Percentiles rank a stretch among this genome's conserved stretches.
Conservation (phyloP, 2,113 vertebrate species). For the Cnemophilus loriae region DNA sequence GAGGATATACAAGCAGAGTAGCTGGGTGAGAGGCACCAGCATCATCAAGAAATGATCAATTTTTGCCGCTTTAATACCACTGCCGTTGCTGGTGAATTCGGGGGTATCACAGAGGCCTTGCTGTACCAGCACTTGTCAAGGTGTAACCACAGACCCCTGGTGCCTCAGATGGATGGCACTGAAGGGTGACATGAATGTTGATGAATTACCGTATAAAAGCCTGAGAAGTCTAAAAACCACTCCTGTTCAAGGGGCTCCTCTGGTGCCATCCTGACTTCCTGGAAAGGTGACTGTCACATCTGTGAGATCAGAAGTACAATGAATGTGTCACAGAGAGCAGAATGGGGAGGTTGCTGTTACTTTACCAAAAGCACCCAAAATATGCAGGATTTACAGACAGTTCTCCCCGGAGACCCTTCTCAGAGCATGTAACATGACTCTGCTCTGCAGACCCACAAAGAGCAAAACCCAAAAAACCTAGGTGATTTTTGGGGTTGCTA, state of each 20-base stretch:
- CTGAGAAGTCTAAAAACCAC: background rate
- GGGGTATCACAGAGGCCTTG: background rate
- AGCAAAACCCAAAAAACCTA: background rate
- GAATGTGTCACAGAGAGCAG: background rate
- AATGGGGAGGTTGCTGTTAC: background rate
- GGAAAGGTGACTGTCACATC: background rate
- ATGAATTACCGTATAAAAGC: background rate
- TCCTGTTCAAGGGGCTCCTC: background rate
- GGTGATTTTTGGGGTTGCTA: background rate
- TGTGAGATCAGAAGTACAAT: accelerated
- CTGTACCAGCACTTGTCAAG: background rate
- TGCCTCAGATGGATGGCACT: background rate
- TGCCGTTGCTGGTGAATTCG: background rate
- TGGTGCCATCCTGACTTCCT: background rate
- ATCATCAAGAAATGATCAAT: background rate
- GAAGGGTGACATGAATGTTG: background rate
- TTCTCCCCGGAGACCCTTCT: background rate
- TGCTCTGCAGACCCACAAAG: background rate
- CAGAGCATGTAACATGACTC: background rate
- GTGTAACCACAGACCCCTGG: background rate
- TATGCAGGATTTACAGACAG: background rate
- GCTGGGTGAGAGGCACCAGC: background rate
- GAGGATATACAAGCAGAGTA: background rate
- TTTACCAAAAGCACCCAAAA: background rate
- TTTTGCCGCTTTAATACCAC: background rate